Conservation (phyloP, 2,888 invertebrate species). For the Spicauda simplicius region DNA sequence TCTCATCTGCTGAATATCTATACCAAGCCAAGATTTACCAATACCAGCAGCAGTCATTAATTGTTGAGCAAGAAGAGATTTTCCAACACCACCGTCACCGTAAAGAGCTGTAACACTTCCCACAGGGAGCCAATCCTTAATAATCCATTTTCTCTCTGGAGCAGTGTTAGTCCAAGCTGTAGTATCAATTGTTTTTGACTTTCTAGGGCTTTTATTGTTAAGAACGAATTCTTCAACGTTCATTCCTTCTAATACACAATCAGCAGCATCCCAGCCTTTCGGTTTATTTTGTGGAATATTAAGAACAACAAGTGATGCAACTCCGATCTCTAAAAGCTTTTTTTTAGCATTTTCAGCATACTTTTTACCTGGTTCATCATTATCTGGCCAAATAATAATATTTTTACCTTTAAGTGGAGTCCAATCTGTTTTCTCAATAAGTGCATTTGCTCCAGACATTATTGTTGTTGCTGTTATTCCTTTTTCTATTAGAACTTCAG, state of each 20-base stretch:
- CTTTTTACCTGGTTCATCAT: conserved; percentile 28
- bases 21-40: no score
- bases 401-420: conserved; percentile 26
- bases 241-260: background rate
- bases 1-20: no score
- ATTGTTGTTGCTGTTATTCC: conserved; percentile 30
- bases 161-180: no score
- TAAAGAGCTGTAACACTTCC: no score
- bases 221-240: background rate
- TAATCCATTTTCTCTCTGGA: no score
- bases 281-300: background rate
- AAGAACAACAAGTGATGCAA: background rate
- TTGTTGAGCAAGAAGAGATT: no score
- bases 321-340: conserved; percentile 15
- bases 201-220: no score
- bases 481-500: conserved; percentile 23
- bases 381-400: conserved; percentile 32
- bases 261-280: background rate
- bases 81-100: no score
- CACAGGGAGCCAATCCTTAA: no score
- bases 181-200: no score
- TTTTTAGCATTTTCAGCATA: conserved; percentile 26
- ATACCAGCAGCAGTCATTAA: no score
- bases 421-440: conserved; percentile 29
- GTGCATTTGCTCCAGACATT: conserved; percentile 30